Evolutionary conservation across 2,113 vertebrate genomes (phyloP), one percentile per base, ranked within the genome.

Genomic region (Crypturellus undulatus): DNA sequence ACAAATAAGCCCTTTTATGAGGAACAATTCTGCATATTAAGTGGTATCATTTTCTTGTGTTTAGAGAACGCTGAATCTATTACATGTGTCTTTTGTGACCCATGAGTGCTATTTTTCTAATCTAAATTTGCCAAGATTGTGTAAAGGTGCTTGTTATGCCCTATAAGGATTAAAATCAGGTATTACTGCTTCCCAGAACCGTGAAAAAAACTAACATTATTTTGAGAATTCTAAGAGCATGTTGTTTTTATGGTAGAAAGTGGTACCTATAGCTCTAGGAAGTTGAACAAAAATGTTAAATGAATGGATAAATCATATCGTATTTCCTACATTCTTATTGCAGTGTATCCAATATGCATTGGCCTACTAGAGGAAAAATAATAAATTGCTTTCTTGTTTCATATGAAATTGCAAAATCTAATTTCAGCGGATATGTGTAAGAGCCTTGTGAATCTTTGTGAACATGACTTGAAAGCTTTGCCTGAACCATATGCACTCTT

Each of bases 21-120:
- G 59, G 59, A 87, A 22, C 11, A 71, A 54, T 43, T 11, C 25
- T 21, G 58, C 14, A 7, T 45, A 47, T 65, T 47, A 79, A 10
- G 4, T 70, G 52, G 14, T 62, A 21, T 28, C 34, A 25, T 58
- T 36, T 49, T 70, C 36, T 75, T 78, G 12, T 42, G 84, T 86
- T 94, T 87, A 87, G 93, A 67, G 45, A 80, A 60, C n/a, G 71
- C 36, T 71, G 76, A 88, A 76, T 92, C 59, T 79, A 72, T 84
- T 80, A 64, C 43, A 83, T 67, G 60, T 36, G 40, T 43, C 63
- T 83, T 79, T 85, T 63, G 22, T 58, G 82, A 73, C 65, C 62
- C 38, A 62, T 34, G 68, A 87, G 76, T 83, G 58, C 32, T 28
- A 42, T 82, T 71, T 79, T 81, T 73, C 90, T 70, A 67, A 63